A percentile compares a stretch with the other conserved stretches of the same genome.
Conservation (phyloP, 2,797 vertebrate species). For the Amphiprion clarkii region DNA sequence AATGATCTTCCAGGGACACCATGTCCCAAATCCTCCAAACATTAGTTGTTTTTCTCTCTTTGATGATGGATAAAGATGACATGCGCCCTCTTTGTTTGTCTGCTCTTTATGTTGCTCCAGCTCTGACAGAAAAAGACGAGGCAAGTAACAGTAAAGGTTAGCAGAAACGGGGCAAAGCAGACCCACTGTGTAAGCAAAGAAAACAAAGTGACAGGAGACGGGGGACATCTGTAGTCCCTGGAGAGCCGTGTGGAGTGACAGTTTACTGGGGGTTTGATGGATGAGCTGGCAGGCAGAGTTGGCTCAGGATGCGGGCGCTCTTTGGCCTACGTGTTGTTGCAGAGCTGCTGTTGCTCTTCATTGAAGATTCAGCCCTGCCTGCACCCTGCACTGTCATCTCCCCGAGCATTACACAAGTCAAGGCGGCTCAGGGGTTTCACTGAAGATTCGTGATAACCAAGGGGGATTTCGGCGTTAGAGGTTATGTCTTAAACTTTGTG, state of each 20-base stretch:
- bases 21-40: too few species aligned
- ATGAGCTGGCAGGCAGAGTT: constrained; percentile 47
- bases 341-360: constrained; percentile 50
- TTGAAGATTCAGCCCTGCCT: constrained; percentile 48
- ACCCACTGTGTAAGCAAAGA: constrained; percentile 15
- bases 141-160: constrained; percentile 3
- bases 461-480: constrained; percentile 1
- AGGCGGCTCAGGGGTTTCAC: constrained; percentile 18
- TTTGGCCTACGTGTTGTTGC: constrained; percentile 48
- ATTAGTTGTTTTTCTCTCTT: background rate
- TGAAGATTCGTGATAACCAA: constrained; percentile 39
- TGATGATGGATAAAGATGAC: constrained; percentile 3
- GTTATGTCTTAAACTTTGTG: background rate
- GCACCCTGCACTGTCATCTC: constrained; percentile 30
- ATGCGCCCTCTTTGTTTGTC: background rate
- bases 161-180: constrained; percentile 6
- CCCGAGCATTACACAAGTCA: constrained; percentile 13
- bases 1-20: too few species aligned
- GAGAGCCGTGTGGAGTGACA: constrained; percentile 51
- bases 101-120: background rate
- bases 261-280: constrained; percentile 58
- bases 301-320: constrained; percentile 35
- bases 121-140: background rate
- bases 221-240: constrained; percentile 22
- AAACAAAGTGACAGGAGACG: constrained; percentile 1